Evolutionary conservation across 1,140 invertebrate species (phyloP).

Genomic region (Prorops nasuta): DNA sequence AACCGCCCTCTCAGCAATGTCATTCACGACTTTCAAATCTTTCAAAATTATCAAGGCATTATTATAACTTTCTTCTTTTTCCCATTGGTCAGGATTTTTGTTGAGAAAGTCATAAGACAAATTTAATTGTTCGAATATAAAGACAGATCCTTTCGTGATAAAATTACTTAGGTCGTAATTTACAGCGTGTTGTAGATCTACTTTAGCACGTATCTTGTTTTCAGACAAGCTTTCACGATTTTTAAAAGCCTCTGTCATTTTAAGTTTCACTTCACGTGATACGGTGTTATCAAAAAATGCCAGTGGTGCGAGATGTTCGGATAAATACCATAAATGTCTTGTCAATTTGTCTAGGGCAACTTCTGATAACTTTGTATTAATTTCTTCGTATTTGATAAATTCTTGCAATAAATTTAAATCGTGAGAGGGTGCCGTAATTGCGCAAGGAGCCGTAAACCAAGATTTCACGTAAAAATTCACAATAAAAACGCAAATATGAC

Average conservation of each 20-base stretch:
- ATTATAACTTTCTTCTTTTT: background rate
- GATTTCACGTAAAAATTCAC: background rate
- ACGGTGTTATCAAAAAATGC: slow-evolving; percentile 10
- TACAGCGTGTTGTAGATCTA: too few species aligned
- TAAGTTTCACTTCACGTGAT: too few species aligned
- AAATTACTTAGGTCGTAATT: too few species aligned
- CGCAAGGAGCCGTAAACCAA: background rate
- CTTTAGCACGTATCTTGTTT: too few species aligned
- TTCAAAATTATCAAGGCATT: background rate
- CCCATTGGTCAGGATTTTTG: too few species aligned
- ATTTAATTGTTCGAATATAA: too few species aligned
- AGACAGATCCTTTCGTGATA: too few species aligned
- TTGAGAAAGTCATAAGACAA: too few species aligned
- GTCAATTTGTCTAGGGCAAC: background rate
- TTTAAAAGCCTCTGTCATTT: too few species aligned
- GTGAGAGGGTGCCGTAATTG: background rate
- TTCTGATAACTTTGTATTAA: background rate
- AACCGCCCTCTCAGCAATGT: background rate
- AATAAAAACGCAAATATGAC: slow-evolving; percentile 10
- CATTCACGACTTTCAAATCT: background rate
- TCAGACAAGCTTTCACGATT: too few species aligned
- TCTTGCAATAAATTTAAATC: too few species aligned
- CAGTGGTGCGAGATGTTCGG: slow-evolving; percentile 5
- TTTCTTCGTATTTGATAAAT: too few species aligned
- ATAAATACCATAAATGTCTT: slow-evolving; percentile 5